Evolutionary conservation across 2,888 invertebrate species (phyloP).

Genomic region (Pterostichus niger): DNA sequence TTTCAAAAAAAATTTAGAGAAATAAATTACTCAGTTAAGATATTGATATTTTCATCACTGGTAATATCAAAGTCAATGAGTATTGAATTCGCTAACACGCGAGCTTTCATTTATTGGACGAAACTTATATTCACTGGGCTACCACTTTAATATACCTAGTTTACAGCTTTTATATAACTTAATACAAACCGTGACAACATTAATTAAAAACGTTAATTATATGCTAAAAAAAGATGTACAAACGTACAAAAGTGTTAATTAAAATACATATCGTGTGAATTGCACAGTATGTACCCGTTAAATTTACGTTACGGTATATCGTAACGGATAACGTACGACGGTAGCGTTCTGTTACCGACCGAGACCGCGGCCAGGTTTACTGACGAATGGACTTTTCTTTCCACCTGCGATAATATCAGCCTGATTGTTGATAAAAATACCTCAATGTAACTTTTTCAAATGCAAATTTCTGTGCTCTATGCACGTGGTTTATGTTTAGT

Average conservation of each 20-base stretch:
- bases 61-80: no score
- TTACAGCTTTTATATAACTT: no score
- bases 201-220: constrained; percentile 40
- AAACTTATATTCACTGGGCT: no score
- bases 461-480: constrained; percentile 13
- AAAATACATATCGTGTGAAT: constrained; percentile 29
- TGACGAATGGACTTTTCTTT: constrained; percentile 41
- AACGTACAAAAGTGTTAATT: neutral
- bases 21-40: no score
- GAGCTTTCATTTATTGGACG: no score
- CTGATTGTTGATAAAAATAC: constrained; percentile 31
- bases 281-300: constrained; percentile 1
- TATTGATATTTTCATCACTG: no score
- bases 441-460: constrained; percentile 39
- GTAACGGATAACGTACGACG: neutral
- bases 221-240: constrained; percentile 10
- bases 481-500: neutral
- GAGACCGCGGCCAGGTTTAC: constrained; percentile 11
- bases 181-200: neutral
- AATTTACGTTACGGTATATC: neutral
- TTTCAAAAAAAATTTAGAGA: no score
- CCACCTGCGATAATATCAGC: constrained; percentile 10
- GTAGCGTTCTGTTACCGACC: neutral
- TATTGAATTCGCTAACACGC: no score
- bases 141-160: no score